Percentiles rank a stretch among this genome's conserved stretches.
Conservation (phyloP, 2,797 vertebrate genomes). For the Acrossocheilus wenchowensis region DNA sequence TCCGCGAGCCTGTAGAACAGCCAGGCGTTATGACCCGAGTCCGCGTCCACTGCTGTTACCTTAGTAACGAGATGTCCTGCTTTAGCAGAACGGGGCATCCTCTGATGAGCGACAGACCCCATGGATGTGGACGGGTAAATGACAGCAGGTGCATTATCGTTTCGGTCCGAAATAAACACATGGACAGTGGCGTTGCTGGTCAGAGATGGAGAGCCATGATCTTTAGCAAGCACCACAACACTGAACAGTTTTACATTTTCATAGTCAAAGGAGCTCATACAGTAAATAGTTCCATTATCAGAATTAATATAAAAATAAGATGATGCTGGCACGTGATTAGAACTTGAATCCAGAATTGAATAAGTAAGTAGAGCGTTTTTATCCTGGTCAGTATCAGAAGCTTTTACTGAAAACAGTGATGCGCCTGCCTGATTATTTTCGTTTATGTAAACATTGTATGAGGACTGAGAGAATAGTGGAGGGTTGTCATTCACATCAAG, state of each 20-base stretch:
- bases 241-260: slow-evolving; percentile 73
- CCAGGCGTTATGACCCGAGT: slow-evolving; percentile 81
- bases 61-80: slow-evolving; percentile 70
- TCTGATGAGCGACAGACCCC: slow-evolving; percentile 74
- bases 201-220: slow-evolving; percentile 74
- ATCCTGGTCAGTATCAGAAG: slow-evolving; percentile 76
- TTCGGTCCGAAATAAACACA: slow-evolving; percentile 78
- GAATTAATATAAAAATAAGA: slow-evolving; percentile 78
- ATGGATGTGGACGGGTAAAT: slow-evolving; percentile 77
- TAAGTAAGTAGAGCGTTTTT: slow-evolving; percentile 66
- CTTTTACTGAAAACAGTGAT: slow-evolving; percentile 79
- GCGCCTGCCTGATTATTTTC: slow-evolving; percentile 71
- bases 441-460: slow-evolving; percentile 47
- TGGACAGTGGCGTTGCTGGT: slow-evolving; percentile 74
- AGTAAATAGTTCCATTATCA: slow-evolving; percentile 77
- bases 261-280: slow-evolving; percentile 71
- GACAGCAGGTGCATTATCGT: slow-evolving; percentile 77
- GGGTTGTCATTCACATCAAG: slow-evolving; percentile 56
- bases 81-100: slow-evolving; percentile 66
- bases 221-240: slow-evolving; percentile 73
- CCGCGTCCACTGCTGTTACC: slow-evolving; percentile 75
- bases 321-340: slow-evolving; percentile 73
- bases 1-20: slow-evolving; percentile 78
- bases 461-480: slow-evolving; percentile 45
- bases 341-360: slow-evolving; percentile 69